These are phyloP conservation scores for Nomada ferruginata DNA, from an alignment of 2,888 invertebrate species.

Conservation along the genomic window DNA sequence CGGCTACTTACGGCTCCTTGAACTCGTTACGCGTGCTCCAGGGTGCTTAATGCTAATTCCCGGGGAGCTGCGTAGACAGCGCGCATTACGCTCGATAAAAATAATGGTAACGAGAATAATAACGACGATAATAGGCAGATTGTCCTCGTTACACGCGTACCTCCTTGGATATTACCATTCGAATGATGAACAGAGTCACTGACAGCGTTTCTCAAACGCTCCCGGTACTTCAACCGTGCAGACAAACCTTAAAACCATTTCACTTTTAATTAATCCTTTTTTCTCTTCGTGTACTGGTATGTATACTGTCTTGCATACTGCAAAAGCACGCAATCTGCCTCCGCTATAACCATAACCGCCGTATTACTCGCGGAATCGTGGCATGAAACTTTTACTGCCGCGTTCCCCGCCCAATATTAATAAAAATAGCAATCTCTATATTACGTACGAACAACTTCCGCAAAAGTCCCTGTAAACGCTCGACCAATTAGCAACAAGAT, in stretches of 20 bases:
- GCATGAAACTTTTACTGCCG: not conserved
- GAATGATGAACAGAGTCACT: not conserved
- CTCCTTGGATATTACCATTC: constrained; percentile 6
- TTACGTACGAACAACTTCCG: not conserved
- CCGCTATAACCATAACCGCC: not conserved
- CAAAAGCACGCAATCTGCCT: not conserved
- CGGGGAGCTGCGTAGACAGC: constrained; percentile 26
- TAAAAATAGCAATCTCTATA: not conserved
- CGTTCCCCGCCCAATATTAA: constrained; percentile 5
- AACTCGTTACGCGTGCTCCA: constrained; percentile 57
- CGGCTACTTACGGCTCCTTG: constrained; percentile 39
- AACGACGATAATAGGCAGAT: constrained; percentile 32
- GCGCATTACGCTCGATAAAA: constrained; percentile 48
- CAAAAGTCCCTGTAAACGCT: constrained; percentile 1
- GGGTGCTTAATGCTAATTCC: constrained; percentile 53
- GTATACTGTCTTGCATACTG: no score
- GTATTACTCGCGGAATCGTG: not conserved
- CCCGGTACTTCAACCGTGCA: not conserved
- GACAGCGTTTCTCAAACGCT: not conserved
- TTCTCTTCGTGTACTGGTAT: not conserved
- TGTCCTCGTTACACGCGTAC: constrained; percentile 21
- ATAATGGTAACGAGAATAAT: constrained; percentile 28
- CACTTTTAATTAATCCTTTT: not conserved
- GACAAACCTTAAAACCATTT: not conserved
- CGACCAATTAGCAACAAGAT: constrained; percentile 22